A percentile compares a stretch with the other conserved stretches of the same genome.
phyloP scores from a whole-genome alignment of 2,888 invertebrate species.

The Eugnorisma glareosa region DNA sequence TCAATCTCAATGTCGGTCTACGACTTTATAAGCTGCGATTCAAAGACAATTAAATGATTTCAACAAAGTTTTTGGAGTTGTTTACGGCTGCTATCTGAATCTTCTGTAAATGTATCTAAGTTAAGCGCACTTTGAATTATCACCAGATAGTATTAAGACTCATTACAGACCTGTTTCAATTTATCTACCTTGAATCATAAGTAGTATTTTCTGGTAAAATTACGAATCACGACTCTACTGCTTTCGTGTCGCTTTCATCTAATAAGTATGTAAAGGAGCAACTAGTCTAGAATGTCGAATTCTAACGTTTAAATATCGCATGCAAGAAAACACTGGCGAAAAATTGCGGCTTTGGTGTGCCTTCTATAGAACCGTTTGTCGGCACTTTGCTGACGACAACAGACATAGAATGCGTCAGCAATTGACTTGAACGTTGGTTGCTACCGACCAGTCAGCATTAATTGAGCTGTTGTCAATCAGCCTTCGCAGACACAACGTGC shows the following conservation, averaged over 20 bases:
- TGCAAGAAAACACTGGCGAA: background rate
- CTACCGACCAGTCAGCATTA: slow-evolving; percentile 10
- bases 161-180: slow-evolving; percentile 8
- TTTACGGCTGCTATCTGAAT: background rate
- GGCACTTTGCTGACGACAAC: slow-evolving; percentile 4
- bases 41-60: background rate
- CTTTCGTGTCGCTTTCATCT: slow-evolving; percentile 44
- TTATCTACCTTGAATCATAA: slow-evolving; percentile 34
- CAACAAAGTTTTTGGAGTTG: background rate
- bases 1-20: slow-evolving; percentile 10
- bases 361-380: slow-evolving; percentile 6
- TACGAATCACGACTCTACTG: slow-evolving; percentile 3
- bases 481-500: slow-evolving; percentile 15
- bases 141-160: background rate
- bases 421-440: slow-evolving; percentile 20
- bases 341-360: background rate
- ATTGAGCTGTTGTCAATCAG: slow-evolving; percentile 22
- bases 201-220: slow-evolving; percentile 22
- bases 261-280: slow-evolving; percentile 37
- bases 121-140: background rate
- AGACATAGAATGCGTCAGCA: slow-evolving; percentile 10
- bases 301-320: background rate
- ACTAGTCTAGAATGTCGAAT: background rate
- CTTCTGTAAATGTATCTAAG: background rate
- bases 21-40: background rate